Conservation (phyloP, 2,888 invertebrate species). For the Dicyrtomina minuta region DNA sequence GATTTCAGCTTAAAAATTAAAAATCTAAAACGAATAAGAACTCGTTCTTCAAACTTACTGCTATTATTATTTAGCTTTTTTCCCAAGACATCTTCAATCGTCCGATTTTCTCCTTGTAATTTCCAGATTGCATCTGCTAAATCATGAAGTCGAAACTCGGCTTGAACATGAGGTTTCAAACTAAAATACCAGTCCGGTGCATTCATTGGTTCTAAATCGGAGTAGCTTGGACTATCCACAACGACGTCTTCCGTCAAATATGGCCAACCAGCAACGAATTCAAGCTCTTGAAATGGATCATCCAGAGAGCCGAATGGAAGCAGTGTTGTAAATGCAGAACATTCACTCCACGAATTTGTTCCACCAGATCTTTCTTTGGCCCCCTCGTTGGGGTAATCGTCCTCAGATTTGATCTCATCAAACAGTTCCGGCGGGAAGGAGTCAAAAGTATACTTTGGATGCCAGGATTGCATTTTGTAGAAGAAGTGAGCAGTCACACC, state of each 20-base stretch:
- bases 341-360: constrained; percentile 32
- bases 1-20: no score
- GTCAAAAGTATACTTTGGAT: constrained; percentile 47
- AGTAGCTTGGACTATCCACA: constrained; percentile 82
- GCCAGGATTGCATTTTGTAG: constrained; percentile 67
- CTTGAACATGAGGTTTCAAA: constrained; percentile 54
- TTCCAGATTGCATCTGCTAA: constrained; percentile 71
- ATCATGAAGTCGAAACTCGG: constrained; percentile 75
- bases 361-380: neutral
- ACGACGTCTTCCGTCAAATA: constrained; percentile 80
- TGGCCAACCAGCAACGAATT: constrained; percentile 75
- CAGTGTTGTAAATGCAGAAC: constrained; percentile 40
- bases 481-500: constrained; percentile 73
- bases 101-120: constrained; percentile 60
- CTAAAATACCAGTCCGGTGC: constrained; percentile 71
- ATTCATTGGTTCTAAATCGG: constrained; percentile 79
- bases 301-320: constrained; percentile 51
- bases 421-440: constrained; percentile 48
- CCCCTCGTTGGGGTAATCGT: neutral
- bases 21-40: no score
- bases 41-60: no score
- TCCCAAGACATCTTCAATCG: constrained; percentile 62
- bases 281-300: constrained; percentile 49
- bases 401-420: constrained; percentile 32
- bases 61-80: constrained; percentile 56